Conservation (phyloP, 2,113 vertebrate genomes). For the Sturnus vulgaris region DNA sequence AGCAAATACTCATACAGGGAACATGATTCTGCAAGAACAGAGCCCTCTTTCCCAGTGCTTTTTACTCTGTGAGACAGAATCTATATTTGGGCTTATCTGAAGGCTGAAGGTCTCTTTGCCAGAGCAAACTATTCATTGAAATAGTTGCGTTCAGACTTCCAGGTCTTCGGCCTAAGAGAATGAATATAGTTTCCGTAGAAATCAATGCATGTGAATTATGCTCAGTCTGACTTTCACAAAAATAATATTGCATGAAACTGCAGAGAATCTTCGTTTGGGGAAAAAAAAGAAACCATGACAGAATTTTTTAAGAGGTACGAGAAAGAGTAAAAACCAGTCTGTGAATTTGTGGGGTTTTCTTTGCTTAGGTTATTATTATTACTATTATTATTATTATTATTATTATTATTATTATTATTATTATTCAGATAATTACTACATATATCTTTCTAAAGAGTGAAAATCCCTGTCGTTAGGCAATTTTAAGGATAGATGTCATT, state of each 20-base stretch:
- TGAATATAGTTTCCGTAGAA: not conserved
- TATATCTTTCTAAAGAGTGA: not conserved
- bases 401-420: not conserved
- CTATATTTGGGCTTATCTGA: not conserved
- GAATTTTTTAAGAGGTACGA: not conserved
- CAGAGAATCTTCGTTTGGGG: not conserved
- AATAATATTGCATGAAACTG: not conserved
- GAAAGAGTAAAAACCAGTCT: not conserved
- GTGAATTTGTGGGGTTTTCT: not conserved
- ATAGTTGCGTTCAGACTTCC: not conserved
- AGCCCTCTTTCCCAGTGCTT: not conserved
- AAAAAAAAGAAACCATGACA: not conserved
- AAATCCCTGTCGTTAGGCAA: not conserved
- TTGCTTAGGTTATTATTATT: not conserved
- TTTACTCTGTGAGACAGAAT: not conserved
- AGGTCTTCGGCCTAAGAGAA: not conserved
- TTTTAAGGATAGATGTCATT: not conserved
- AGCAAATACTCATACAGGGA: not conserved
- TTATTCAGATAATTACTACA: rapidly evolving
- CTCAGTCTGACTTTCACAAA: not conserved
- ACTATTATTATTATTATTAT: not conserved
- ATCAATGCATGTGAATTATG: not conserved
- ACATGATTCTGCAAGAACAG: not conserved
- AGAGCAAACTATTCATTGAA: not conserved
- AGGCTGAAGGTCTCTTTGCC: not conserved